phyloP scores from a whole-genome alignment of 2,113 vertebrate genomes.

The Psammodynastes pulverulentus region DNA sequence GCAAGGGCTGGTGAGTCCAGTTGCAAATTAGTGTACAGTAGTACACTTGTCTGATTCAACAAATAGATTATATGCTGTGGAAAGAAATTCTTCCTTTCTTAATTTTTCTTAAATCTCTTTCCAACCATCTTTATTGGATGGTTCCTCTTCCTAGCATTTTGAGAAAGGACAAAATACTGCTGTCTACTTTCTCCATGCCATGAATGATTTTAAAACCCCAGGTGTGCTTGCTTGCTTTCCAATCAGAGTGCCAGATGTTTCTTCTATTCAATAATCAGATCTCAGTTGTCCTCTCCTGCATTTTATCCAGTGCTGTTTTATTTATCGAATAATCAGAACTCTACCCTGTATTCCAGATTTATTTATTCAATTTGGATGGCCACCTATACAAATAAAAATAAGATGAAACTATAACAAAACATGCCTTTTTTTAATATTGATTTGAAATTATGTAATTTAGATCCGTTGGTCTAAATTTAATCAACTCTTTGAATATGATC shows the following conservation, averaged over 20 bases:
- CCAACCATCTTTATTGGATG: background rate
- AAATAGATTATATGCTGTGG: background rate
- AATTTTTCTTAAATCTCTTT: background rate
- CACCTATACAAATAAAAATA: background rate
- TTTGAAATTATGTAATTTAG: background rate
- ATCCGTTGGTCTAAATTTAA: background rate
- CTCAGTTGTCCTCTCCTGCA: background rate
- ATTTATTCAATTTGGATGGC: background rate
- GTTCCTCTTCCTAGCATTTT: background rate
- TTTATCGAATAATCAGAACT: background rate
- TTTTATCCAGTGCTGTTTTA: background rate
- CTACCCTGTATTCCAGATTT: background rate
- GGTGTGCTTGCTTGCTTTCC: background rate
- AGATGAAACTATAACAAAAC: background rate
- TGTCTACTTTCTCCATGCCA: background rate
- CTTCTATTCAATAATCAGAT: background rate
- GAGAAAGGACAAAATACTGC: background rate
- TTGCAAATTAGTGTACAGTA: background rate
- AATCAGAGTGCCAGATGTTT: background rate
- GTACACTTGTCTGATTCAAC: background rate
- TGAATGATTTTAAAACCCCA: background rate
- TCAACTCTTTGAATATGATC: background rate
- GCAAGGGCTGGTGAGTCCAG: background rate
- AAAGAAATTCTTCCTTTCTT: background rate
- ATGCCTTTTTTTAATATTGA: background rate